A percentile compares a stretch with the other conserved stretches of the same genome.
Evolutionary conservation across 2,797 vertebrate species (phyloP).

Genomic region (Notolepis coatsorum): DNA sequence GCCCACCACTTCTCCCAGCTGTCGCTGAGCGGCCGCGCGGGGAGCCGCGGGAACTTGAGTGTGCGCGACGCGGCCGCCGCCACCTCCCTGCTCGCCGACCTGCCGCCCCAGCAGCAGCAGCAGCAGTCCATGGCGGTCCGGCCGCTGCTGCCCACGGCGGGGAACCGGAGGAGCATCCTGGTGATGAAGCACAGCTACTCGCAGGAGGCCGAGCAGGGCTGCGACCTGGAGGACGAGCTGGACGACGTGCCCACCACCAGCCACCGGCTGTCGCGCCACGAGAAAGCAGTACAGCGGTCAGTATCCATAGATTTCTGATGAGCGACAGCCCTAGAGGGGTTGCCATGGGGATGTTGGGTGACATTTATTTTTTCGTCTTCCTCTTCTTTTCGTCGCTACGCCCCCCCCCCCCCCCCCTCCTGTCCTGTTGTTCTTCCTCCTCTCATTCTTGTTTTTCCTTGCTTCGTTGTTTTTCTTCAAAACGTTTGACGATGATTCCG

Average conservation of each 20-base stretch:
- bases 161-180: conserved; percentile 94
- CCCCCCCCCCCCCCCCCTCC: no score
- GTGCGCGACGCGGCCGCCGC: conserved; percentile 84
- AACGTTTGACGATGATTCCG: conserved; percentile 14
- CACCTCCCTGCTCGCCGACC: conserved; percentile 89
- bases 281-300: conserved; percentile 99
- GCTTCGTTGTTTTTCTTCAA: conserved; percentile 35
- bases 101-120: conserved; percentile 85
- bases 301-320: conserved; percentile 96
- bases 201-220: conserved; percentile 91
- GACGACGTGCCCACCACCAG: conserved; percentile 98
- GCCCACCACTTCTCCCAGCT: conserved; percentile 76
- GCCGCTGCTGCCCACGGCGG: conserved; percentile 86
- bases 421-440: no score
- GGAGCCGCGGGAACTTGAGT: conserved; percentile 93
- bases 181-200: conserved; percentile 99
- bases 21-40: conserved; percentile 75
- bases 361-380: conserved; percentile 46
- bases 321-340: conserved; percentile 65
- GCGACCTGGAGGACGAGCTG: conserved; percentile 95
- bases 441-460: conserved; percentile 21
- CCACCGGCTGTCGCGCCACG: conserved; percentile 96
- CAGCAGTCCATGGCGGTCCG: conserved; percentile 87
- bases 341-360: conserved; percentile 54
- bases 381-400: conserved; percentile 43